Percentiles rank a stretch among this genome's conserved stretches.
phyloP scores from a whole-genome alignment of 2,113 vertebrate species.

The Orthonyx spaldingii region DNA sequence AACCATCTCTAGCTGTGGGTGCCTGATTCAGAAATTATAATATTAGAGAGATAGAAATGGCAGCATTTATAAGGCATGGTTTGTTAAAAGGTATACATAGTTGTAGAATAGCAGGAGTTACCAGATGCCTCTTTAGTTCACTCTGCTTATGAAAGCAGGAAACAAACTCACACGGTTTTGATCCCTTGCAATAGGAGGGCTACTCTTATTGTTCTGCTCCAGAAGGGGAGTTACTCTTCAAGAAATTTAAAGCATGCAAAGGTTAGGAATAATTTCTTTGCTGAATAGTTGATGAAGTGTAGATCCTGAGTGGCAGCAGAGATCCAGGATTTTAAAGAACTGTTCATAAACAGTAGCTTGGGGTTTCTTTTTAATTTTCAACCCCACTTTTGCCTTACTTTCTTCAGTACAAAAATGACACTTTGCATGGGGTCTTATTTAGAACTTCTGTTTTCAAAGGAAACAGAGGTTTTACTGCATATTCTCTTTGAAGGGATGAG shows the following conservation, averaged over 20 bases:
- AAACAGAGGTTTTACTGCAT: neutral
- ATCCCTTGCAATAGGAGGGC: neutral
- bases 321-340: neutral
- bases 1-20: neutral
- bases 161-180: neutral
- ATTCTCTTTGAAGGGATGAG: neutral
- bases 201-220: neutral
- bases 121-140: neutral
- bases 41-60: neutral
- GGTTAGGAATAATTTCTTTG: neutral
- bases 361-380: neutral
- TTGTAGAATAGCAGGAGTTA: neutral
- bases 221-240: neutral
- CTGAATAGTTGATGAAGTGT: neutral
- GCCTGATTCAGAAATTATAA: neutral
- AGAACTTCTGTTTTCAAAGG: neutral
- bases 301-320: neutral
- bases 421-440: neutral
- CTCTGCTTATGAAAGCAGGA: neutral
- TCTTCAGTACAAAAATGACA: neutral
- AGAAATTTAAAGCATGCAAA: neutral
- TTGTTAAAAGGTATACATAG: neutral
- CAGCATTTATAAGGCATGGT: neutral
- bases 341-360: neutral
- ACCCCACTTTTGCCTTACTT: neutral